A percentile compares a stretch with the other conserved stretches of the same genome.
Evolutionary conservation across 2,797 vertebrate species (phyloP).

Genomic region (Paramormyrops hopkinsi): DNA sequence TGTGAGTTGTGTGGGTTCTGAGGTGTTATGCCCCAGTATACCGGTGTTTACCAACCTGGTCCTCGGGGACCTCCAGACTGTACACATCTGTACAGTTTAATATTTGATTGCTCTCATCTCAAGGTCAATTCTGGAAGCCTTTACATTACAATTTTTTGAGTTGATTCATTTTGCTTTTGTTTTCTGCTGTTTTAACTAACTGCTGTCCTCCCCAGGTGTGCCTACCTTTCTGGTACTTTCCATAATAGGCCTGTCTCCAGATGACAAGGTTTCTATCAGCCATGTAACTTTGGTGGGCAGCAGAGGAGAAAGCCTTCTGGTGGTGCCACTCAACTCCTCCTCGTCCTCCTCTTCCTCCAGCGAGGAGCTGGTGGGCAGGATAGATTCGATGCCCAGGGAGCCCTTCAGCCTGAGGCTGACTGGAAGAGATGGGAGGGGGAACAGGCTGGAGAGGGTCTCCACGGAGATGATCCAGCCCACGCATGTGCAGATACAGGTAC

Average conservation of each 20-base stretch:
- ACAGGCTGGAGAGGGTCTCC: conserved; percentile 62
- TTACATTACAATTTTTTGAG: background rate
- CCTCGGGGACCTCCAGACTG: background rate
- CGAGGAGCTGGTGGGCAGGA: conserved; percentile 55
- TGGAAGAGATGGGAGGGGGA: conserved; percentile 57
- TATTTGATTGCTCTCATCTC: background rate
- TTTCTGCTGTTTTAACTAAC: background rate
- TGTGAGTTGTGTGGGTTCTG: background rate
- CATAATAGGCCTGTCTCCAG: conserved; percentile 56
- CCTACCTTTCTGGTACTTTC: conserved; percentile 65
- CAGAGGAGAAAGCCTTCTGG: conserved; percentile 52
- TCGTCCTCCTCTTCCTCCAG: conserved; percentile 39
- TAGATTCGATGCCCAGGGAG: conserved; percentile 53
- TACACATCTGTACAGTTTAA: background rate
- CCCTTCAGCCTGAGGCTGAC: conserved; percentile 66
- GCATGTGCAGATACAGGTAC: conserved; percentile 61
- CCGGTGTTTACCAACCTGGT: background rate
- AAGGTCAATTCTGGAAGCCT: background rate
- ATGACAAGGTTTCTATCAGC: conserved; percentile 47
- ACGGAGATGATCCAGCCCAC: conserved; percentile 65
- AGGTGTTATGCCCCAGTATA: background rate
- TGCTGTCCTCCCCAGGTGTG: conserved; percentile 50
- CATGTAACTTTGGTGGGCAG: conserved; percentile 57
- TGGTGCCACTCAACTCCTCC: conserved; percentile 56
- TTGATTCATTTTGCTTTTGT: background rate